Percentiles rank a stretch among this genome's conserved stretches.
phyloP scores from a whole-genome alignment of 2,113 vertebrate species.

The Psittacus erithacus region DNA sequence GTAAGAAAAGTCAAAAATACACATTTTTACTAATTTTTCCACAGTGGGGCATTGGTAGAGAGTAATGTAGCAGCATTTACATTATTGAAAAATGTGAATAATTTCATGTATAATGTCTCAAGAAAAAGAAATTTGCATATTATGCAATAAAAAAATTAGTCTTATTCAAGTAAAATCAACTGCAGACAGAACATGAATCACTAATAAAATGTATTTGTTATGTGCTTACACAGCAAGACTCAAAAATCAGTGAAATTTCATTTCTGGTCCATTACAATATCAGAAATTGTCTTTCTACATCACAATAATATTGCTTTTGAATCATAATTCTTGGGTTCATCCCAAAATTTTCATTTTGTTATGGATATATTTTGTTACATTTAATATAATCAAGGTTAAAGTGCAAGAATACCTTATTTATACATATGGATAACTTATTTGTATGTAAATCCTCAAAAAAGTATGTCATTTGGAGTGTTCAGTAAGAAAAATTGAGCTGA shows the following conservation, averaged over 20 bases:
- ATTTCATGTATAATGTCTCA: background rate
- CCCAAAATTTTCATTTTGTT: background rate
- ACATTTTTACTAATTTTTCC: background rate
- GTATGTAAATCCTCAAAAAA: background rate
- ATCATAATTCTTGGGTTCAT: background rate
- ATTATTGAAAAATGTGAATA: background rate
- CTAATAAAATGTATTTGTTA: background rate
- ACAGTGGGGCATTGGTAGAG: background rate
- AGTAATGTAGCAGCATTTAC: background rate
- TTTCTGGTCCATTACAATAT: background rate
- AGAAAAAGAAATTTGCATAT: background rate
- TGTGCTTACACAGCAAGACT: background rate
- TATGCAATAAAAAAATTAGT: background rate
- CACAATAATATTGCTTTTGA: background rate
- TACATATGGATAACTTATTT: background rate
- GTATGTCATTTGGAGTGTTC: background rate
- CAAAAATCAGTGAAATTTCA: background rate
- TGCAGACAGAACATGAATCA: background rate
- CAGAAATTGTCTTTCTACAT: background rate
- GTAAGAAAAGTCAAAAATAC: slow-evolving; percentile 70
- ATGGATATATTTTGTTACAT: background rate
- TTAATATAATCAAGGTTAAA: background rate
- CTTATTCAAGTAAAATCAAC: background rate
- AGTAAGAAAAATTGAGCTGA: background rate
- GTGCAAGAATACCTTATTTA: background rate